Base-by-base conservation (phyloP, 2,113 vertebrate species). In the Oryzias javanicus region DNA sequence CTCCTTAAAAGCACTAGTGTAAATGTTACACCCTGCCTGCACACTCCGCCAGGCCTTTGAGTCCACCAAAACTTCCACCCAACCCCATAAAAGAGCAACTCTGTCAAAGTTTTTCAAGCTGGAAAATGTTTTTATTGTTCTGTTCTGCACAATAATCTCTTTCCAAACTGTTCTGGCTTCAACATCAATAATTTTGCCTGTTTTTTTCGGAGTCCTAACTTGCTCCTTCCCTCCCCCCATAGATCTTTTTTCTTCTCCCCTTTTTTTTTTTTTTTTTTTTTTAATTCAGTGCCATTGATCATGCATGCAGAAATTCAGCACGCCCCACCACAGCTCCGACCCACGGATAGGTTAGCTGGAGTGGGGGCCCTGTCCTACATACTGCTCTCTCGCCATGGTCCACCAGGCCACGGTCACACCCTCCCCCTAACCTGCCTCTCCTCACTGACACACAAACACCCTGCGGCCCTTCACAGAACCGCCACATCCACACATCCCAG, bases 261-360 rank as follows among this genome's bases (percentile, higher is more conserved):
- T 3, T 3, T 12, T 22, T 22, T 29, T 29, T 29, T 82, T 75
- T 83, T 83, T 84, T 79, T 29, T 29, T 29, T 82, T 75, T 83
- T 83, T 84, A 78, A 89, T 91, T 86, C 90, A 83, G 60, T 76
- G 72, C 83, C 88, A 92, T 91, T 92, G 91, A 92, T 91, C 91
- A 92, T 90, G 90, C 91, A 91, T 91, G 91, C 89, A 90, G 91
- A 92, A 92, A 90, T 86, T 89, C 72, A 90, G 85, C 85, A 89
- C 86, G 79, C 89, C 90, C 87, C 78, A 74, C 81, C 82, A 40
- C 17, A 56, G 81, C 84, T 78, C 77, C 61, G 62, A 86, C 85
- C 82, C 76, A 27, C 35, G 87, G 86, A 87, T 86, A 86, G 83
- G 86, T 81, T 86, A 73, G 78, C 77, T 53, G 66, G 80, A 72